Conservation (phyloP, 2,113 vertebrate species). For the Muscicapa adusta region DNA sequence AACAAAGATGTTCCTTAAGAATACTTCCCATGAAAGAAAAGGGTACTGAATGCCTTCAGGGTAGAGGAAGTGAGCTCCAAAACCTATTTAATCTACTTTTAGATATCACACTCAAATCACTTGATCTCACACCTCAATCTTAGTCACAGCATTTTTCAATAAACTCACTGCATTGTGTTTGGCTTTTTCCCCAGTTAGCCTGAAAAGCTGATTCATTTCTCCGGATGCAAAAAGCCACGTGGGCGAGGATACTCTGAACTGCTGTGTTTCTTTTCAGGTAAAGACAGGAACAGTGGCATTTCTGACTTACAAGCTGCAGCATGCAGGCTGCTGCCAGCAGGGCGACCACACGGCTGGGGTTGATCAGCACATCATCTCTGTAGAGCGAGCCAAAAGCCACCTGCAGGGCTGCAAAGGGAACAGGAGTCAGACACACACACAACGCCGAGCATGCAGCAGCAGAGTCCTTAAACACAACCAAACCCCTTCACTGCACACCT, state of each 20-base stretch:
- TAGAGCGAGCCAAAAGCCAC: conserved; percentile 96
- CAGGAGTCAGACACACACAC: neutral
- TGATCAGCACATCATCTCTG: conserved; percentile 93
- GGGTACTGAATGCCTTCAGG: neutral
- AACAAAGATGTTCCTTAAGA: neutral
- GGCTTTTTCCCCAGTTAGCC: neutral
- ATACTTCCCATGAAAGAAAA: neutral
- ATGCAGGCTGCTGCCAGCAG: conserved; percentile 94
- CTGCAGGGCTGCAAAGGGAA: conserved; percentile 82
- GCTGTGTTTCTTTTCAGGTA: neutral
- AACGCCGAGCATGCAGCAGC: rapidly evolving
- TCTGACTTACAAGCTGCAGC: conserved; percentile 90
- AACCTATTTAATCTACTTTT: neutral
- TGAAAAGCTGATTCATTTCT: neutral
- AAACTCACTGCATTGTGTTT: neutral
- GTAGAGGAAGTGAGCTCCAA: neutral
- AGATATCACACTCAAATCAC: neutral
- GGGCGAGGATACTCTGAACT: rapidly evolving
- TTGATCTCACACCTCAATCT: neutral
- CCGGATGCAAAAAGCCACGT: rapidly evolving
- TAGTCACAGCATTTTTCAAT: neutral
- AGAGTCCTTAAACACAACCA: neutral
- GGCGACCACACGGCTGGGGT: conserved; percentile 89
- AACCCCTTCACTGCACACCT: neutral
- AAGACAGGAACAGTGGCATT: rapidly evolving